Percentiles rank a stretch among this genome's conserved stretches.
Conservation (phyloP, 2,797 vertebrate species). For the Galago senegalensis region DNA sequence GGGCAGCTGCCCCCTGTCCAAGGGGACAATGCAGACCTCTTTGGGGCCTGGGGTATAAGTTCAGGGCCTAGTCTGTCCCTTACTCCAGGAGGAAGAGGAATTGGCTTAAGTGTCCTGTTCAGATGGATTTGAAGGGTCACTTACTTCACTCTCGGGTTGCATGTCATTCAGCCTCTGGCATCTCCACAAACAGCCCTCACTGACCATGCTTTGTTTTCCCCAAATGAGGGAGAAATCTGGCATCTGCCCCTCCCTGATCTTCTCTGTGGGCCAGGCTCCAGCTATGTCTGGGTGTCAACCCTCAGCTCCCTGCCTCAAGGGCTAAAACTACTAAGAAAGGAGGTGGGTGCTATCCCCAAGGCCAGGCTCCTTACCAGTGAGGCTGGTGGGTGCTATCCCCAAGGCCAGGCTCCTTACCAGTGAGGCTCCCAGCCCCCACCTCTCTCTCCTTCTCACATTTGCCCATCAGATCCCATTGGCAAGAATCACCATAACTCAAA, state of each 20-base stretch:
- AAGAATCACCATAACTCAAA: background rate
- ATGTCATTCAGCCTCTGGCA: background rate
- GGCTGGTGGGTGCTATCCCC: background rate
- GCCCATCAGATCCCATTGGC: background rate
- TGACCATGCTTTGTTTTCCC: background rate
- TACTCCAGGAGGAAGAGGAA: background rate
- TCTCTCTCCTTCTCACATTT: background rate
- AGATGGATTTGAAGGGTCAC: background rate
- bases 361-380: background rate
- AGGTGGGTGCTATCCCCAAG: background rate
- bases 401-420: background rate
- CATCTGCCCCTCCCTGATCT: background rate
- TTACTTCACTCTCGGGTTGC: background rate
- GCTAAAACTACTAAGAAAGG: background rate
- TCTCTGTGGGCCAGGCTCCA: background rate
- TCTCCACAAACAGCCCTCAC: conserved; percentile 6
- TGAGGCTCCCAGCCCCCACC: background rate
- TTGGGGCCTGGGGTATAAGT: background rate
- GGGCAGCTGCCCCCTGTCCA: background rate
- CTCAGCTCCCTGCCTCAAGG: conserved; percentile 20
- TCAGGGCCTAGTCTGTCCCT: background rate
- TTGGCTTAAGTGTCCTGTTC: background rate
- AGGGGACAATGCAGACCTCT: background rate
- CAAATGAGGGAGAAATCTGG: conserved; percentile 35
- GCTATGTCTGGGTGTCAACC: conserved; percentile 42